Conservation (phyloP, 1,140 invertebrate species). For the Gonioctena quinquepunctata region DNA sequence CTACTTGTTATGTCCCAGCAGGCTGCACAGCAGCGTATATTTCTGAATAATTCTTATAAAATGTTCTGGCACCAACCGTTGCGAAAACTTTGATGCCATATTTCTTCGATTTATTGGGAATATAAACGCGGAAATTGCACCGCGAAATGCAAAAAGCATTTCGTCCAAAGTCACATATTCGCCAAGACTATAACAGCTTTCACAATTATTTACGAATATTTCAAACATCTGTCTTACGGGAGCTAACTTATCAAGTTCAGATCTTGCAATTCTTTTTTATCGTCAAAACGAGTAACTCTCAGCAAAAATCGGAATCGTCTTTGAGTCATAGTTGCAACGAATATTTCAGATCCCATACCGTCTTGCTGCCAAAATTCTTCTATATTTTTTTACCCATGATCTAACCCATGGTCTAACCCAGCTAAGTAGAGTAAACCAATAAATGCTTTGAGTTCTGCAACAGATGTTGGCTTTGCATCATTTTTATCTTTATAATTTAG, state of each 20-base stretch:
- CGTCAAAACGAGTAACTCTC: background rate
- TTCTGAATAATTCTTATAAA: background rate
- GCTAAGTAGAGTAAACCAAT: background rate
- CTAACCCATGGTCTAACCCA: background rate
- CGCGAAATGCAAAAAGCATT: no score
- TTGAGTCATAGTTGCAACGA: background rate
- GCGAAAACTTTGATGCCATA: background rate
- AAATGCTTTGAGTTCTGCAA: background rate
- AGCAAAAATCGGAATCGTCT: background rate
- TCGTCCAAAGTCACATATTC: background rate
- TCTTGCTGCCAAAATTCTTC: background rate
- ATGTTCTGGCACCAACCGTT: background rate
- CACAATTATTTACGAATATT: background rate
- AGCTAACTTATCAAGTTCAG: slow-evolving; percentile 5
- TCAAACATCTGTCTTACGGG: slow-evolving; percentile 7
- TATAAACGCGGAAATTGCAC: background rate
- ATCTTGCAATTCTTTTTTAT: background rate
- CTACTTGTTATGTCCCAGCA: background rate
- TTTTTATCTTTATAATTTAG: no score
- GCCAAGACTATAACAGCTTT: background rate
- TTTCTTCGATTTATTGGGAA: background rate
- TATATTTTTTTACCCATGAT: background rate
- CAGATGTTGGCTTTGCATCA: no score
- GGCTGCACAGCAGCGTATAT: background rate
- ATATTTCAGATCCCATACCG: no score